Evolutionary conservation across 2,888 invertebrate species (phyloP), one percentile per base, ranked within the genome.

Genomic region (Drosophila conformis): DNA sequence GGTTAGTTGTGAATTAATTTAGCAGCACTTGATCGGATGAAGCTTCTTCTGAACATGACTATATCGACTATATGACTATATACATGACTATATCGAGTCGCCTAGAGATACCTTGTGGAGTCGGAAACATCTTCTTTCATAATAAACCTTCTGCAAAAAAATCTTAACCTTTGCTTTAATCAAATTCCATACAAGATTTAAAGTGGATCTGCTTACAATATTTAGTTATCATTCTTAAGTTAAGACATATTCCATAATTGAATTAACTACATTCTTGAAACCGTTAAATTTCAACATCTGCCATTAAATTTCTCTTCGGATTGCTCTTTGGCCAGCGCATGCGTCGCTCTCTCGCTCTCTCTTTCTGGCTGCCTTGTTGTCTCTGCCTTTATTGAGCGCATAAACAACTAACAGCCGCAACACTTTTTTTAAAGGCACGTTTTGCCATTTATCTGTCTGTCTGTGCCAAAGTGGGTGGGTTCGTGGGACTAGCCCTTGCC

Each of bases 401-500:
- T 70, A 71, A 81, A 81, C 79, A 81, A 79, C 69, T 70, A 73
- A 67, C 65, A 66, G 42, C 29, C 42, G 31, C 40, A 65, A 57
- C 48, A 33, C 3, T 36, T 25, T 53, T 60, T 42, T 51, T 61
- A 15, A 33, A 69, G 59, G 67, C 87, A 83, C 82, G 83, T 77
- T 76, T 69, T 74, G 53, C 60, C 67, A 62, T 13, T 71, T 79
- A 72, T 74, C 82, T 70, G 73, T 72, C 78, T 64, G 56, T n/a
- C 69, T 53, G 36, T 57, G 29, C 57, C 57, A 35, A 40, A 46
- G 71, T 65, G 70, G 27, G 54, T 27, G 73, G 72, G 87, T 71
- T 58, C 53, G 57, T 46, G 8, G 29, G 84, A 69, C 82, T 68
- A 80, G 86, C 86, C 75, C 76, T 80, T 74, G 88, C 88, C 85